Evolutionary conservation across 2,797 vertebrate species (phyloP).

Genomic region (Amphiprion clarkii): DNA sequence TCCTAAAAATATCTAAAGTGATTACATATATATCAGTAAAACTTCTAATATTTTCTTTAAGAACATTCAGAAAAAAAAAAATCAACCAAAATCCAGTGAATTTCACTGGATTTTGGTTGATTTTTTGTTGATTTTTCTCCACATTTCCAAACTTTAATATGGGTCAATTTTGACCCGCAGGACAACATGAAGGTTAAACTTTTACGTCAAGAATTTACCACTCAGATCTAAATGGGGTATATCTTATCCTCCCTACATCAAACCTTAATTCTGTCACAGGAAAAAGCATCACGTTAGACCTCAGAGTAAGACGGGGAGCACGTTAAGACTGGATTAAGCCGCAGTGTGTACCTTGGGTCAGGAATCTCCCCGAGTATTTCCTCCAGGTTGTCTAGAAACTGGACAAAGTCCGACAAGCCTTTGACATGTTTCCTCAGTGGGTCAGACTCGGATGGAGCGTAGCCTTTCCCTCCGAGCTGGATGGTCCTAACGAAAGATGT

Average conservation of each 20-base stretch:
- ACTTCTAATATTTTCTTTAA: no score
- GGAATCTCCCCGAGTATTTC: slow-evolving; percentile 92
- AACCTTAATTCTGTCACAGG: slow-evolving; percentile 10
- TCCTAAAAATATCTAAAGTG: no score
- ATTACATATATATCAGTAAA: no score
- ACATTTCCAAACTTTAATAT: no score
- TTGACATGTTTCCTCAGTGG: slow-evolving; percentile 91
- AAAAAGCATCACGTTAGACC: slow-evolving; percentile 11
- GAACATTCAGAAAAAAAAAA: no score
- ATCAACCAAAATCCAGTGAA: no score
- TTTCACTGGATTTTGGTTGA: no score
- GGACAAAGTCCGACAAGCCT: slow-evolving; percentile 90
- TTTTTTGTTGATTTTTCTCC: no score
- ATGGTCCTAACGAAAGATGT: slow-evolving; percentile 93
- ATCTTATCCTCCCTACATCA: not conserved
- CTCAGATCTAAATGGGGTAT: not conserved
- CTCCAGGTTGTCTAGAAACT: slow-evolving; percentile 92
- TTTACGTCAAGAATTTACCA: slow-evolving; percentile 1
- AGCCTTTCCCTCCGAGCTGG: slow-evolving; percentile 94
- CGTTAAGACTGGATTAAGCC: slow-evolving; percentile 42
- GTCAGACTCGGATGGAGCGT: slow-evolving; percentile 88
- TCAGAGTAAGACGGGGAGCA: slow-evolving; percentile 28
- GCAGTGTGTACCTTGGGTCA: slow-evolving; percentile 89
- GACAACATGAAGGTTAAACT: no score
- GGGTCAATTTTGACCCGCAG: no score